Conservation (phyloP, 2,888 invertebrate species). For the Caenorhabditis imperialis region DNA sequence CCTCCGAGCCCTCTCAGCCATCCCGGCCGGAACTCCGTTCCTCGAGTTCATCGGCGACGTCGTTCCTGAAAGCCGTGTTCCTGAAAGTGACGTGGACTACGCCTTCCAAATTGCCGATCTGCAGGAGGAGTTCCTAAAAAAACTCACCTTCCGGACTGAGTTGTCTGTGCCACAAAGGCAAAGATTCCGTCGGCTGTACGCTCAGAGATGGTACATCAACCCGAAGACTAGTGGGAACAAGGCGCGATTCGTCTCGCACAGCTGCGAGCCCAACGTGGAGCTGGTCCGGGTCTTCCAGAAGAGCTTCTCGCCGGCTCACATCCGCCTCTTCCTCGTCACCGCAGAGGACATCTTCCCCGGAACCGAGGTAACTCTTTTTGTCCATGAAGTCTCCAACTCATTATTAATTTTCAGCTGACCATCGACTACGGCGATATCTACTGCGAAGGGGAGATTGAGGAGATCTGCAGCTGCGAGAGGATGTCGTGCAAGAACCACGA, state of each 20-base stretch:
- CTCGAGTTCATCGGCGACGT: constrained; percentile 15
- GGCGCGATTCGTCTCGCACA: constrained; percentile 12
- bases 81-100: not conserved
- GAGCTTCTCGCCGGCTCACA: constrained; percentile 17
- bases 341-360: constrained; percentile 28
- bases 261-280: constrained; percentile 17
- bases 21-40: constrained; percentile 18
- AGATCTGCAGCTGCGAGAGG: not conserved
- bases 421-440: constrained; percentile 20
- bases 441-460: not conserved
- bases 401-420: constrained; percentile 15
- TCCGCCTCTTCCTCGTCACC: constrained; percentile 13
- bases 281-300: constrained; percentile 28
- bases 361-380: constrained; percentile 1
- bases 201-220: constrained; percentile 20
- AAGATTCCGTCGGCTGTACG: too few relatives aligned
- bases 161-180: too few relatives aligned
- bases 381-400: too few relatives aligned
- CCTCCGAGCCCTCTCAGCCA: not conserved
- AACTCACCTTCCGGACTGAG: too few relatives aligned
- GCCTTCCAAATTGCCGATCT: not conserved
- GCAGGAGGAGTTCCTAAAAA: not conserved
- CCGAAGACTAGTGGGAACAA: constrained; percentile 11
- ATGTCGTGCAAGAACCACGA: not conserved
- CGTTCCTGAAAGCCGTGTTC: not conserved